Conservation (phyloP, 2,888 invertebrate species). For the Diloba caeruleocephala region DNA sequence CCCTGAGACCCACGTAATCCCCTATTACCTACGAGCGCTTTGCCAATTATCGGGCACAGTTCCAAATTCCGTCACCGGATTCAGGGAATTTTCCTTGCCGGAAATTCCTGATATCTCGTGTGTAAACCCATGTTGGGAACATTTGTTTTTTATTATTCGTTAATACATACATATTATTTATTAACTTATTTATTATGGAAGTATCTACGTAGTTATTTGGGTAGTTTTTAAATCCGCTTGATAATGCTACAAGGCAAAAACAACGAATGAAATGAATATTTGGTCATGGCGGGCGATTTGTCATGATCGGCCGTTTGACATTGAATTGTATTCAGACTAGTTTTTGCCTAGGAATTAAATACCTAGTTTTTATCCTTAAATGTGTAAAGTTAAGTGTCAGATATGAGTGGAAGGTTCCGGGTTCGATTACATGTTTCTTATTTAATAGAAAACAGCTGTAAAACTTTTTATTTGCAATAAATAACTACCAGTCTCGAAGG, state of each 20-base stretch:
- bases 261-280: neutral
- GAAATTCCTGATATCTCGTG: too few relatives aligned
- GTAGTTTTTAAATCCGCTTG: neutral
- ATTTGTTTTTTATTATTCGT: too few relatives aligned
- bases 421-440: constrained; percentile 11
- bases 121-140: too few relatives aligned
- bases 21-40: too few relatives aligned
- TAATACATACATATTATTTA: too few relatives aligned
- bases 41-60: too few relatives aligned
- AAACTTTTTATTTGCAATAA: too few relatives aligned
- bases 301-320: constrained; percentile 15
- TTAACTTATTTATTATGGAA: neutral
- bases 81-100: too few relatives aligned
- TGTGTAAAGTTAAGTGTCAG: constrained; percentile 14
- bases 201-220: neutral
- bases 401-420: constrained; percentile 34
- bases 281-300: constrained; percentile 4
- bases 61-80: too few relatives aligned
- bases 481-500: too few relatives aligned
- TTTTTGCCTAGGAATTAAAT: constrained; percentile 21
- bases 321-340: constrained; percentile 8
- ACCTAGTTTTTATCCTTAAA: constrained; percentile 18
- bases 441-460: neutral
- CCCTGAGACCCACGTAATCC: too few relatives aligned
- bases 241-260: neutral